phyloP scores from a whole-genome alignment of 1,140 invertebrate genomes.

The Bombus pascuorum region DNA sequence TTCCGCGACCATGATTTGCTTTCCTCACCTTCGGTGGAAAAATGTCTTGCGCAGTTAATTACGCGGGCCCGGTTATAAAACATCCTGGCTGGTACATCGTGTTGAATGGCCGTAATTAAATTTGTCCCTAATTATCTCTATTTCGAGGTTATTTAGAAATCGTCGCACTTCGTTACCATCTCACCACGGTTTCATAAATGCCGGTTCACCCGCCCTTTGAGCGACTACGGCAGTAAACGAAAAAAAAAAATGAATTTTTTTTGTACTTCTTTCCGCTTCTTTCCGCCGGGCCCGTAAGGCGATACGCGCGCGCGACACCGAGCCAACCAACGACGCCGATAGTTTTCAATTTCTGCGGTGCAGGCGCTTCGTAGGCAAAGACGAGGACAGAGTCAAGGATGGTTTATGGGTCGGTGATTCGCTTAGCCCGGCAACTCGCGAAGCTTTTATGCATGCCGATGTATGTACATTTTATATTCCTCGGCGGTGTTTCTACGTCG shows the following conservation, averaged over 20 bases:
- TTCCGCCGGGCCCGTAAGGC: constrained; percentile 54
- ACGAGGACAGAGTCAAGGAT: constrained; percentile 71
- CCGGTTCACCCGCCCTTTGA: background rate
- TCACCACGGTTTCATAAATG: background rate
- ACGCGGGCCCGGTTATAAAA: background rate
- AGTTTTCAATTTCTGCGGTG: constrained; percentile 75
- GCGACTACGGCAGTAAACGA: background rate
- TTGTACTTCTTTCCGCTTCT: background rate
- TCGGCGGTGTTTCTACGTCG: background rate
- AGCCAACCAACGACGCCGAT: constrained; percentile 48
- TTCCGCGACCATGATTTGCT: background rate
- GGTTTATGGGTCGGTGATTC: constrained; percentile 63
- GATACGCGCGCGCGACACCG: constrained; percentile 40
- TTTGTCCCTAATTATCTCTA: constrained; percentile 16
- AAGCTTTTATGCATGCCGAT: constrained; percentile 53
- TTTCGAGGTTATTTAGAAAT: constrained; percentile 34
- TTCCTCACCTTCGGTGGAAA: too few species aligned
- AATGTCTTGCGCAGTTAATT: background rate
- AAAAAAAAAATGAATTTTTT: background rate
- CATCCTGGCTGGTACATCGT: background rate
- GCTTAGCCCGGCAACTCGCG: constrained; percentile 46
- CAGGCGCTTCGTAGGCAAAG: constrained; percentile 61
- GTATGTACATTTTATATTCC: constrained; percentile 51
- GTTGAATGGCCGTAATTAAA: constrained; percentile 12
- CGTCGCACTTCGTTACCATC: background rate